Base-by-base conservation (phyloP, 2,797 vertebrate genomes). In the Columba guinea region DNA sequence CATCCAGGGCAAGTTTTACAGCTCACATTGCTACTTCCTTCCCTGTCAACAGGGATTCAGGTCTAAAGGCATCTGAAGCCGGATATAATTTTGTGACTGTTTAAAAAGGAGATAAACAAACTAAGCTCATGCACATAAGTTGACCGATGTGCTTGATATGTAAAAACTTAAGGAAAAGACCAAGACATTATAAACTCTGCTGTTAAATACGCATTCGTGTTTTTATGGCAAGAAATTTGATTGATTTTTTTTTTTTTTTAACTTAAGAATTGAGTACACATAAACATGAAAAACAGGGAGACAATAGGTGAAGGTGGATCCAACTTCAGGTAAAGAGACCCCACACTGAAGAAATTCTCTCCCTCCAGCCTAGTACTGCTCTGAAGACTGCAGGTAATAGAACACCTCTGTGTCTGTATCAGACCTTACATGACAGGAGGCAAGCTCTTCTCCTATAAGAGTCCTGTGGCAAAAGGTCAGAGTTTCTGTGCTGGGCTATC, bases 311-410 rank as follows among this genome's bases (percentile, higher is more conserved):
- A 64, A 80, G 13, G 16, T 53, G 10, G 2, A 7, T 63, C 19
- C 24, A 86, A 1, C 34, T 82, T 79, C 56, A 63, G 32, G 16
- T 14, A 41, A 44, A 86, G 35, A 69, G 23, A 51, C 5, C 6
- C 5, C 13, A 32, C 13, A 16, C 28, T 51, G 32, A 8, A 13
- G 3, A 88, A 32, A 11, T 5, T 8, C 18, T 60, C 24, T 62
- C 10, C 17, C 8, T 1, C 0, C 1, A 3, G 20, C 18, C 11
- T 3, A 10, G 32, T 22, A 30, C 23, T 68, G 22, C 19, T 65
- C 32, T n/a, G 46, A 84, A 78, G 39, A n/a, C 24, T 73, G 22
- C 27, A 71, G 24, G 24, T 30, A 68, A 64, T 23, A 62, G 23
- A 32, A 51, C 7, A 46, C 5, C 5, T 67, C n/a, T 35, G 15